phyloP scores from a whole-genome alignment of 30 jellyfish, hydroid and myxozoan genomes.

The Hydra vulgaris region DNA sequence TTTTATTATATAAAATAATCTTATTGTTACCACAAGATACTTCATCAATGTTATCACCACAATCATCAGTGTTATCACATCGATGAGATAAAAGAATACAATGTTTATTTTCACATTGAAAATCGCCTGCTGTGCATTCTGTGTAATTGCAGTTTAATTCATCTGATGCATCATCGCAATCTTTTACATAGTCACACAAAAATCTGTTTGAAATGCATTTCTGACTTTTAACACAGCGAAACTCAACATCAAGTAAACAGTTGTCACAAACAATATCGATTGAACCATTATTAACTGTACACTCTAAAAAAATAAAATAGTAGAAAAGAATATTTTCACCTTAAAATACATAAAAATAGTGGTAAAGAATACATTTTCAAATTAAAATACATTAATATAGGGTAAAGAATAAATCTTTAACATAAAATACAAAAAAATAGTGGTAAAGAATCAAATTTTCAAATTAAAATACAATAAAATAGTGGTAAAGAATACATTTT shows the following conservation, averaged over 20 bases:
- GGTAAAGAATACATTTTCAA: too few species aligned
- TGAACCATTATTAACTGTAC: background rate
- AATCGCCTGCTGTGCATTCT: slow-evolving; percentile 46
- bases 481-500: too few species aligned
- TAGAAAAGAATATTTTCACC: too few species aligned
- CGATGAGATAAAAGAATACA: slow-evolving; percentile 46
- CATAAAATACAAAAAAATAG: too few species aligned
- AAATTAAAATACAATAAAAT: too few species aligned
- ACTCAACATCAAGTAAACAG: slow-evolving; percentile 18
- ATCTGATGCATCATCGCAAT: slow-evolving; percentile 84
- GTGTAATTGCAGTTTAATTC: slow-evolving; percentile 57
- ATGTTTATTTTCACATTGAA: slow-evolving; percentile 60
- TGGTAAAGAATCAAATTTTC: too few species aligned
- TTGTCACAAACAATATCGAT: slow-evolving; percentile 14
- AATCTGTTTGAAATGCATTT: slow-evolving; percentile 67
- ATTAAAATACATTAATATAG: too few species aligned
- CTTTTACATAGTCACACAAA: slow-evolving; percentile 74
- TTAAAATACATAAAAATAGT: too few species aligned
- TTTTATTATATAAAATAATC: too few species aligned
- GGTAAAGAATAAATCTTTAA: too few species aligned
- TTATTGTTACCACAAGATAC: slow-evolving; percentile 11
- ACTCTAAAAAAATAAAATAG: background rate
- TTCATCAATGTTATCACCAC: slow-evolving; percentile 90
- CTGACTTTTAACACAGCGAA: slow-evolving; percentile 24
- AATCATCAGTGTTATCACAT: slow-evolving; percentile 86